Percentiles rank a stretch among this genome's conserved stretches.
phyloP scores from a whole-genome alignment of 1,140 invertebrate genomes.

The Lasaia peninsularis region DNA sequence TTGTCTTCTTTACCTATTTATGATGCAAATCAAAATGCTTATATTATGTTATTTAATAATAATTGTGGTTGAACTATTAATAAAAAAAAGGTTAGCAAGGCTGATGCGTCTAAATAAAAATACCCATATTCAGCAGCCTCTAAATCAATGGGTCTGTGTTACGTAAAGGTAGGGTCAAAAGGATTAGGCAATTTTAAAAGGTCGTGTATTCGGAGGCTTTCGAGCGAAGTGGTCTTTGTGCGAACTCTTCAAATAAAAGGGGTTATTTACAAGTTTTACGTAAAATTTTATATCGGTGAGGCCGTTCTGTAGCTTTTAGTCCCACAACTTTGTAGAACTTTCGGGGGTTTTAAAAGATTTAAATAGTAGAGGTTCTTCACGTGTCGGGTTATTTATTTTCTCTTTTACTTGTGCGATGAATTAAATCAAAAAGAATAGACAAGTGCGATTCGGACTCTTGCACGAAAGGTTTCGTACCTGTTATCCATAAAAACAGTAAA shows the following conservation, averaged over 20 bases:
- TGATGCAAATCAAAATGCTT: too few species aligned
- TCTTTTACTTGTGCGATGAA: too few species aligned
- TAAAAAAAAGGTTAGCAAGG: neutral
- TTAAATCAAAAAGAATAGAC: too few species aligned
- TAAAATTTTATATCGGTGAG: conserved; percentile 6
- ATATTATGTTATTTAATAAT: too few species aligned
- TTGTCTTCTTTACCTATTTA: too few species aligned
- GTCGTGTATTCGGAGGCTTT: conserved; percentile 14
- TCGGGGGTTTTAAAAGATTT: neutral
- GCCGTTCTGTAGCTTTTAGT: conserved; percentile 3
- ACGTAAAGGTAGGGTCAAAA: conserved; percentile 11
- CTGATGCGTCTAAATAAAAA: neutral
- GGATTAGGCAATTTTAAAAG: conserved; percentile 15
- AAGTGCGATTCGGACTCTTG: too few species aligned
- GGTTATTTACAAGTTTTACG: conserved; percentile 18
- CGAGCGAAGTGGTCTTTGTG: conserved; percentile 17
- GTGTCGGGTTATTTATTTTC: too few species aligned
- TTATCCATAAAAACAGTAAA: too few species aligned
- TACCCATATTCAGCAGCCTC: neutral
- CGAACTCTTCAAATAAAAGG: conserved; percentile 17
- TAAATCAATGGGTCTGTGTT: neutral
- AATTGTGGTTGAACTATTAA: too few species aligned
- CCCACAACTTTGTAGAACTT: neutral
- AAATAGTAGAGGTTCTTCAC: too few species aligned
- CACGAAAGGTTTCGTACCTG: too few species aligned